A percentile compares a stretch with the other conserved stretches of the same genome.
These are phyloP conservation scores for Gobius niger DNA, from an alignment of 2,113 vertebrate species.

Conservation along the genomic window DNA sequence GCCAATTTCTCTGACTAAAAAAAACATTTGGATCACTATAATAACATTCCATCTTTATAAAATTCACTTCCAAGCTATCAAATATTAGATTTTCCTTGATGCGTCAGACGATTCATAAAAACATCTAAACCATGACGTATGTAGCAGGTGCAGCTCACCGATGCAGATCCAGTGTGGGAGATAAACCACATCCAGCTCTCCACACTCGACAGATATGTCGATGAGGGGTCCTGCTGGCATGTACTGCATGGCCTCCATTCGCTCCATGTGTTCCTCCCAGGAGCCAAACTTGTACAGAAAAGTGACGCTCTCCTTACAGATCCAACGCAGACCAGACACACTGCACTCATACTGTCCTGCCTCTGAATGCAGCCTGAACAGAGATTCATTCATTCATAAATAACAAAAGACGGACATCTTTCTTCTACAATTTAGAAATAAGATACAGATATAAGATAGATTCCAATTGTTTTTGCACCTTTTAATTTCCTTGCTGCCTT, in stretches of 20 bases:
- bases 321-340: constrained; percentile 37
- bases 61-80: too few relatives aligned
- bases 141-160: constrained; percentile 8
- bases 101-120: too few relatives aligned
- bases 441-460: too few relatives aligned
- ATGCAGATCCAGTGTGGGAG: constrained; percentile 45
- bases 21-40: too few relatives aligned
- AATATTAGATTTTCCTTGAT: too few relatives aligned
- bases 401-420: too few relatives aligned
- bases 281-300: constrained; percentile 30
- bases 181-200: constrained; percentile 24
- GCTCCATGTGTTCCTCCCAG: constrained; percentile 15
- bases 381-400: background rate
- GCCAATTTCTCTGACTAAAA: too few relatives aligned
- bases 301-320: constrained; percentile 21
- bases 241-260: constrained; percentile 1
- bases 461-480: too few relatives aligned
- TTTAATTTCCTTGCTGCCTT: too few relatives aligned
- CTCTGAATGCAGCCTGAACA: constrained; percentile 34
- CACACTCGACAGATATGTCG: constrained; percentile 25
- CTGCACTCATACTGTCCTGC: constrained; percentile 43
- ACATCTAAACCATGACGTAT: background rate
- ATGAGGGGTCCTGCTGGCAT: constrained; percentile 42
- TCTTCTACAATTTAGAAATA: too few relatives aligned
- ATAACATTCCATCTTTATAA: too few relatives aligned